Conservation (phyloP, 2,888 invertebrate genomes). For the Sminthurinus aureus region DNA sequence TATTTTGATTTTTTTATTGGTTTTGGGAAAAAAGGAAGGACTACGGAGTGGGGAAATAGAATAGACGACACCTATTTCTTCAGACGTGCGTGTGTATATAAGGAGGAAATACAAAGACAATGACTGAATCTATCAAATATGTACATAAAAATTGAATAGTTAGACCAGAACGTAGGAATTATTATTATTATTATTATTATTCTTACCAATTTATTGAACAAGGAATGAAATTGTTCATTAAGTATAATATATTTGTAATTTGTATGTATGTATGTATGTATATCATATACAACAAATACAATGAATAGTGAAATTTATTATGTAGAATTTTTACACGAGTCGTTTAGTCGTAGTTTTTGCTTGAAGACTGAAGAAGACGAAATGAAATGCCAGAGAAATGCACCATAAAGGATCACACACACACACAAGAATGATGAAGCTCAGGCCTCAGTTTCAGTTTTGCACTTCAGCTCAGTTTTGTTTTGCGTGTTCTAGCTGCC, state of each 20-base stretch:
- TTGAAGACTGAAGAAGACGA: not conserved
- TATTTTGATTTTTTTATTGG: too few species aligned
- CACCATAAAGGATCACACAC: conserved; percentile 1
- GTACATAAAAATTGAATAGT: too few species aligned
- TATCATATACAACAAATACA: too few species aligned
- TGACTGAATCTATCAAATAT: too few species aligned
- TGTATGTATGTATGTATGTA: not conserved
- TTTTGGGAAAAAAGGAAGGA: too few species aligned
- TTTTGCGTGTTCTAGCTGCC: conserved; percentile 9
- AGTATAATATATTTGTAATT: not conserved
- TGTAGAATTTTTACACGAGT: not conserved
- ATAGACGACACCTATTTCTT: too few species aligned
- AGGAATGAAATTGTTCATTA: not conserved
- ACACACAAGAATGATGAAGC: conserved; percentile 11
- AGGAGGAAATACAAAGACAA: too few species aligned
- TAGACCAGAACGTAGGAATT: too few species aligned
- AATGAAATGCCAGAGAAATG: not conserved
- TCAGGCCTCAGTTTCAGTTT: conserved; percentile 24
- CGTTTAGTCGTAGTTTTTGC: not conserved
- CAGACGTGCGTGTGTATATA: too few species aligned
- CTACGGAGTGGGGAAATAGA: too few species aligned
- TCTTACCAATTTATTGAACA: not conserved
- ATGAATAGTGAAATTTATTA: too few species aligned
- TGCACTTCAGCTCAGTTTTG: conserved; percentile 19
- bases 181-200: not conserved